A percentile compares a stretch with the other conserved stretches of the same genome.
These are phyloP conservation scores for Turdus rufiventris DNA, from an alignment of 2,113 vertebrate genomes.

Conservation along the genomic window DNA sequence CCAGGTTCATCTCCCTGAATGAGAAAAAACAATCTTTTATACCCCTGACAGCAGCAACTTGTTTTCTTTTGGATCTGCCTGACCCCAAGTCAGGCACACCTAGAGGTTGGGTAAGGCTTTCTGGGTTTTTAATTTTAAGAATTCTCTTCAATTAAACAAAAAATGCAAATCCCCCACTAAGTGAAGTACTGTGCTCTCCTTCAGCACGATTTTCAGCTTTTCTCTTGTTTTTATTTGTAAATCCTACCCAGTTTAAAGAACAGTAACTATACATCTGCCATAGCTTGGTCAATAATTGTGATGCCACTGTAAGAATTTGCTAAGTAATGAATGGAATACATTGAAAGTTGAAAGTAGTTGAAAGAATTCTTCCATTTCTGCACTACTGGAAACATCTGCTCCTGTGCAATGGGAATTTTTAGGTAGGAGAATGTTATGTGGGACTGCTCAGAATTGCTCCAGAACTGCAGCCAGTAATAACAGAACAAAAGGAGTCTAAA, in stretches of 20 bases:
- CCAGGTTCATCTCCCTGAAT: background rate
- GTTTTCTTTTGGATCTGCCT: background rate
- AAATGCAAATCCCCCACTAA: background rate
- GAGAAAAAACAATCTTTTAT: background rate
- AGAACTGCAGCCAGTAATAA: background rate
- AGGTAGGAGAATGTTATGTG: background rate
- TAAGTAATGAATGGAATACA: background rate
- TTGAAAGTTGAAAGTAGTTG: background rate
- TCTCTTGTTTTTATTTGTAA: background rate
- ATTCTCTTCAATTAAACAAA: background rate
- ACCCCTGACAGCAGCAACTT: background rate
- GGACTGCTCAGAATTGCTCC: background rate
- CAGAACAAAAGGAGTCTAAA: background rate
- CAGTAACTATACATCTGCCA: background rate
- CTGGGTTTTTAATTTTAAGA: background rate
- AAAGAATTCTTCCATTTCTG: background rate
- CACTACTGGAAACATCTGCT: background rate
- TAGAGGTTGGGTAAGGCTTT: background rate
- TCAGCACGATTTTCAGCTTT: background rate
- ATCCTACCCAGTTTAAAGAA: background rate
- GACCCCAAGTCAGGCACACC: background rate
- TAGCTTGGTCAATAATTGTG: background rate
- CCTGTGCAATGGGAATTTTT: background rate
- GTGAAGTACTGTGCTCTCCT: rapidly evolving
- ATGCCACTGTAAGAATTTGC: background rate